A percentile compares a stretch with the other conserved stretches of the same genome.
These are phyloP conservation scores for Cosmopolites sordidus DNA, from an alignment of 2,888 invertebrate genomes.

Conservation along the genomic window DNA sequence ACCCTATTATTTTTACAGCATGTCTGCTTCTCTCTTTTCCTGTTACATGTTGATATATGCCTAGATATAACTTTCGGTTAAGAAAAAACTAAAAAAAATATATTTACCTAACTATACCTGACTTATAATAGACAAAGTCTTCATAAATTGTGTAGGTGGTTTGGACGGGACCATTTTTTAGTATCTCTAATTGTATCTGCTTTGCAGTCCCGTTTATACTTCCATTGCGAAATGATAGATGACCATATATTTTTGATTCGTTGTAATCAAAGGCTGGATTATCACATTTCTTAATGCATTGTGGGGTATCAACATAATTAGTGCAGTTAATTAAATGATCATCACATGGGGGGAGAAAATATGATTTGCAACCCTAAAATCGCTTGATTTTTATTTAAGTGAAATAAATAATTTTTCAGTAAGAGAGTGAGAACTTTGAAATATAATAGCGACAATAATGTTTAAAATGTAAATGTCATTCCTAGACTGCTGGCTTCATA, in stretches of 20 bases:
- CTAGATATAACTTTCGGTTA: no score
- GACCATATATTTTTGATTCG: conserved; percentile 6
- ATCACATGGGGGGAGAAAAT: conserved; percentile 11
- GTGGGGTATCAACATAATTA: conserved; percentile 60
- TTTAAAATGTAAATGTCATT: no score
- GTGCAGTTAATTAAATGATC: conserved; percentile 44
- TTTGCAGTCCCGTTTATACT: conserved; percentile 53
- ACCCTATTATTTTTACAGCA: conserved; percentile 83
- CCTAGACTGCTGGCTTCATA: no score
- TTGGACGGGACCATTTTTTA: conserved; percentile 78
- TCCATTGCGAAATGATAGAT: conserved; percentile 68
- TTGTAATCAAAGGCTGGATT: conserved; percentile 47
- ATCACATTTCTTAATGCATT: conserved; percentile 18
- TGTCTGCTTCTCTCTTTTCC: conserved; percentile 76
- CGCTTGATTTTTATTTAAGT: no score
- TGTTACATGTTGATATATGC: conserved; percentile 67
- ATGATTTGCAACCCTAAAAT: conserved; percentile 13
- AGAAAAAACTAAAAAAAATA: no score
- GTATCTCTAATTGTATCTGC: conserved; percentile 72
- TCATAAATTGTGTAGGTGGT: conserved; percentile 77
- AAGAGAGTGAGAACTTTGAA: no score
- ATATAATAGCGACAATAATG: no score
- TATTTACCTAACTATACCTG: conserved; percentile 57
- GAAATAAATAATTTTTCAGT: no score
- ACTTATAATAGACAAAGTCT: conserved; percentile 75